Evolutionary conservation across 92 coral and sea anemone species (phyloP), one percentile per base, ranked within the genome.

Genomic region (Epizoanthus fatuus): DNA sequence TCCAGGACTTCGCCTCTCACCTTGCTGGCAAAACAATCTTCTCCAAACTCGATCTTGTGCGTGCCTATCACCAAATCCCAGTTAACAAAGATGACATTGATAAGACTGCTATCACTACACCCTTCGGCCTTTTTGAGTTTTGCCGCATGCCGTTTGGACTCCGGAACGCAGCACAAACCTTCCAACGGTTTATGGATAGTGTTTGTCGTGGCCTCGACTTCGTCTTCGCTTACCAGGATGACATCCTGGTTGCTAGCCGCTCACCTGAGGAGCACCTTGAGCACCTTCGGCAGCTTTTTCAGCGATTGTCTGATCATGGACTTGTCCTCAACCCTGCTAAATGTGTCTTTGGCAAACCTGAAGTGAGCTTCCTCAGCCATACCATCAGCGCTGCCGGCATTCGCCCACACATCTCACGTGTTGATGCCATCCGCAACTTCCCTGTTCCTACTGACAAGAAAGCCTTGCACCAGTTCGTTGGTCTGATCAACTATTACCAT

Each of bases 291-390:
- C 72, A 83, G 3, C 87, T 90, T 12, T 86, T 85, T 40, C 86
- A 65, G 71, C 79, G 87, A 66, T 86, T 90, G 67, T 38, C 86
- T 7, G 81, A 62, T 14, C 84, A 75, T 1, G 81, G 88, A 1
- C 88, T 90, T 10, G 93, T 81, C 75, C 73, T 90, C 73, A 86
- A 86, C 77, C 91, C 81, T 1, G 86, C 79, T 22, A 86, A 90
- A 85, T 85, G 90, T 14, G 80, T 32, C 59, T 86, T 81, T 68
- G 87, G 90, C 39, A 85, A 80, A 51, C 62, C 90, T 4, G 83
- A 90, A 59, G 64, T 86, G 75, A 86, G 37, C 81, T 90, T 86
- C 80, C 58, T 80, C 38, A 75, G 89, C 85, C 93, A 22, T 22
- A 22, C 25, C 25, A 22, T 22, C 25, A 22, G 25, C 25, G 25